A percentile compares a stretch with the other conserved stretches of the same genome.
phyloP scores from a whole-genome alignment of 2,797 vertebrate species.

The Rhadinocentrus ornatus region DNA sequence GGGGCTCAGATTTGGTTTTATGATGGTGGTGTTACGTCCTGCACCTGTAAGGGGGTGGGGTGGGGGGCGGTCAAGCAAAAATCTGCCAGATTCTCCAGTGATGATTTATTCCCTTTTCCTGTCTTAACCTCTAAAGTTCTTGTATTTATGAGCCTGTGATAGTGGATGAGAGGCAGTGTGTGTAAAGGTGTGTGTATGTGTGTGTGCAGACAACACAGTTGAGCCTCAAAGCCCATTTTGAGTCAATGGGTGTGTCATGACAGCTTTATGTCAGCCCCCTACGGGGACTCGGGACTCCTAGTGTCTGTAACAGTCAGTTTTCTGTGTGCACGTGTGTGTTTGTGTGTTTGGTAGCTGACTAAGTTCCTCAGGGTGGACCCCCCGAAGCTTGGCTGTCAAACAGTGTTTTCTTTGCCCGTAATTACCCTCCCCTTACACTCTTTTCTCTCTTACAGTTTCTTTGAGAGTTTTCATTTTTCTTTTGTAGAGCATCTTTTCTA shows the following conservation, averaged over 20 bases:
- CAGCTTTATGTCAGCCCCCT: constrained; percentile 64
- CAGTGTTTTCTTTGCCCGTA: constrained; percentile 31
- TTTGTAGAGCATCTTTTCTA: not conserved
- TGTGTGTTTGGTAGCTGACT: constrained; percentile 58
- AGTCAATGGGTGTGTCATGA: constrained; percentile 69
- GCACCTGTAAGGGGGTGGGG: too few species aligned
- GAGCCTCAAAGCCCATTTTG: constrained; percentile 68
- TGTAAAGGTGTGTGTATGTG: constrained; percentile 25
- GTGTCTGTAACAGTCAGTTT: constrained; percentile 17
- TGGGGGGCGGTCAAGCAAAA: too few species aligned
- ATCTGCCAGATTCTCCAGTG: too few species aligned
- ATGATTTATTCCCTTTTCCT: not conserved
- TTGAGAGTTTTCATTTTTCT: not conserved
- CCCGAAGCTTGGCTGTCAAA: constrained; percentile 64
- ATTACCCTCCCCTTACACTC: constrained; percentile 6
- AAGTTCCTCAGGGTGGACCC: constrained; percentile 56
- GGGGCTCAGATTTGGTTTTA: too few species aligned
- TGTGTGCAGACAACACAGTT: constrained; percentile 42
- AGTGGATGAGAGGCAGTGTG: constrained; percentile 35
- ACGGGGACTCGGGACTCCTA: constrained; percentile 44
- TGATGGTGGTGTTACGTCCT: too few species aligned
- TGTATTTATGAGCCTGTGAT: constrained; percentile 50
- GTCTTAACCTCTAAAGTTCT: constrained; percentile 29
- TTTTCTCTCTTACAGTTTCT: constrained; percentile 21
- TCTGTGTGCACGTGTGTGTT: constrained; percentile 15